These are phyloP conservation scores for Centropyge bicolor DNA, from an alignment of 2,797 vertebrate genomes.

Conservation along the genomic window DNA sequence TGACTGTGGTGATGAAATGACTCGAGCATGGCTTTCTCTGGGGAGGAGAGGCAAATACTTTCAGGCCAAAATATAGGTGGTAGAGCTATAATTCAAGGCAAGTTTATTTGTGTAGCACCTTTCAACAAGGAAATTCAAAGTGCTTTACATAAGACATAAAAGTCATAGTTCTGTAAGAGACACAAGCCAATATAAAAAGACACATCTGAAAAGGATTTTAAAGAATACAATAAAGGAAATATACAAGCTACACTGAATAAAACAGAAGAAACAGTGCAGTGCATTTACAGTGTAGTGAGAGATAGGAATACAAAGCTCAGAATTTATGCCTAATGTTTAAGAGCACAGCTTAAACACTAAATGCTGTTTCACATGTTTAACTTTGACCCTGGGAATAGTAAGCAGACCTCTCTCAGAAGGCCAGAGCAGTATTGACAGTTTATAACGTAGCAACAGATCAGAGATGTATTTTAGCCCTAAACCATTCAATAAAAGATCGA, in stretches of 20 bases:
- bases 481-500: neutral
- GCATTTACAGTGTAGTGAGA: neutral
- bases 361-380: neutral
- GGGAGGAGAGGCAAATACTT: neutral
- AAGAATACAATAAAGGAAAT: neutral
- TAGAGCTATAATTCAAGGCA: neutral
- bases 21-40: neutral
- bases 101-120: neutral
- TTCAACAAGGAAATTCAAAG: neutral
- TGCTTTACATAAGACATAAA: neutral
- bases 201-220: neutral
- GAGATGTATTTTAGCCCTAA: neutral
- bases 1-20: slow-evolving; percentile 5
- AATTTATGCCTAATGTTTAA: neutral
- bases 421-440: neutral
- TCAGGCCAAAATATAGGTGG: neutral
- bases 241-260: neutral
- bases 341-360: neutral
- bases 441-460: neutral
- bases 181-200: neutral
- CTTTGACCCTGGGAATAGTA: neutral
- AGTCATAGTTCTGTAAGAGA: neutral
- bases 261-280: neutral
- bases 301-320: neutral
- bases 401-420: neutral